A percentile compares a stretch with the other conserved stretches of the same genome.
Conservation (phyloP, 1,140 invertebrate species). For the Hydropsyche tenuis region DNA sequence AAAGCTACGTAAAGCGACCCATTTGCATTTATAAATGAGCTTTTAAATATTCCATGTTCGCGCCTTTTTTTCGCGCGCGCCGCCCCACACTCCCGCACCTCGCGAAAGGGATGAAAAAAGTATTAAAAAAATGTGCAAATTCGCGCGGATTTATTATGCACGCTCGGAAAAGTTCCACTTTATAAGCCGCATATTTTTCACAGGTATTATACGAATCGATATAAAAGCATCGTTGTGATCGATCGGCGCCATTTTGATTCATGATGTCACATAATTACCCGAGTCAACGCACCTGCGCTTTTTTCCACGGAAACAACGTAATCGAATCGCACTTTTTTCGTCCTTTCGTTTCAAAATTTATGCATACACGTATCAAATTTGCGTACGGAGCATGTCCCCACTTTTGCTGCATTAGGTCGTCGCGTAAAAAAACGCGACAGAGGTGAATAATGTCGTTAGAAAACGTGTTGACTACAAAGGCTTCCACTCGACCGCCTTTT, state of each 20-base stretch:
- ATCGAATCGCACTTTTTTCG: too few relatives aligned
- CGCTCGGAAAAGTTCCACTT: too few relatives aligned
- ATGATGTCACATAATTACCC: too few relatives aligned
- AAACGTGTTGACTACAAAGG: slow-evolving; percentile 48
- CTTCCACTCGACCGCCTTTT: slow-evolving; percentile 44
- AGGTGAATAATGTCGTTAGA: slow-evolving; percentile 31
- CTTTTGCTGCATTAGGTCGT: slow-evolving; percentile 31
- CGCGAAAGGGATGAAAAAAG: slow-evolving; percentile 31
- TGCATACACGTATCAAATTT: not conserved
- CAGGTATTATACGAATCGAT: too few relatives aligned
- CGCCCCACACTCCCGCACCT: not conserved
- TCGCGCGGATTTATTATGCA: too few relatives aligned
- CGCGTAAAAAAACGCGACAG: slow-evolving; percentile 22
- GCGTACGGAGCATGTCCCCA: not conserved
- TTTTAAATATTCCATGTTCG: slow-evolving; percentile 44
- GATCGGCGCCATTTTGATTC: too few relatives aligned
- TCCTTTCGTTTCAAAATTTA: too few relatives aligned
- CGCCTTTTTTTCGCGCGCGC: slow-evolving; percentile 12
- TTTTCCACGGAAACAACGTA: too few relatives aligned
- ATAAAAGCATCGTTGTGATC: too few relatives aligned
- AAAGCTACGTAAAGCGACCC: slow-evolving; percentile 40
- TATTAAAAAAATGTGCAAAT: not conserved
- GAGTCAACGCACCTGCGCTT: too few relatives aligned
- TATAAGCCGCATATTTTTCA: too few relatives aligned
- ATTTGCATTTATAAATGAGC: slow-evolving; percentile 51